A percentile compares a stretch with the other conserved stretches of the same genome.
Evolutionary conservation across 2,888 invertebrate genomes (phyloP).

Genomic region (Diplolepis rosae): DNA sequence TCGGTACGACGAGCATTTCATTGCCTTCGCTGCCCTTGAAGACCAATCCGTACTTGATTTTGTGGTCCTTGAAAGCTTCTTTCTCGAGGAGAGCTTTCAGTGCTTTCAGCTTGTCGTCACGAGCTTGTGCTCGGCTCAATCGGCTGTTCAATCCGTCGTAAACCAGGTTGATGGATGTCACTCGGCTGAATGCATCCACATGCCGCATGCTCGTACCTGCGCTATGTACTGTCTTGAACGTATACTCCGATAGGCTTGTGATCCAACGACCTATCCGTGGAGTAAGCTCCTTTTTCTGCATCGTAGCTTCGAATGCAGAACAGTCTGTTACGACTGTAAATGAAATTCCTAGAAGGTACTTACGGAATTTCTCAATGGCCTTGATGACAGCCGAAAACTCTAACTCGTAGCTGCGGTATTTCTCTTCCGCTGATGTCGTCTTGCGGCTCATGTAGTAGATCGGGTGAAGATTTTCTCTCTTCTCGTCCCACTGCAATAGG

Average conservation of each 20-base stretch:
- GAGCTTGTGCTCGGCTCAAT: no score
- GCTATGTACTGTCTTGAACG: not conserved
- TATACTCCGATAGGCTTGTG: not conserved
- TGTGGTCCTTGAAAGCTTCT: not conserved
- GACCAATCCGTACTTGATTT: no score
- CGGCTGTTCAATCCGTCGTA: no score
- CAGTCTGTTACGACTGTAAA: constrained; percentile 8
- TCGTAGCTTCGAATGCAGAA: not conserved
- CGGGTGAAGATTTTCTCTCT: not conserved
- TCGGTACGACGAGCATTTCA: no score
- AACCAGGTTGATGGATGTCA: no score
- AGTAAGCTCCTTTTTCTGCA: not conserved
- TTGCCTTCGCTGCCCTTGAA: no score
- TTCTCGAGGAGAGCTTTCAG: not conserved
- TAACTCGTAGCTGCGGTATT: not conserved
- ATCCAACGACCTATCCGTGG: not conserved
- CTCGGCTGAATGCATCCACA: no score
- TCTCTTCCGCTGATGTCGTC: not conserved
- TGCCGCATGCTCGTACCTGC: not conserved
- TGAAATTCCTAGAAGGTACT: not conserved
- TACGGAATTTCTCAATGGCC: not conserved
- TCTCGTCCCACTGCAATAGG: no score
- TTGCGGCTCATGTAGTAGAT: not conserved
- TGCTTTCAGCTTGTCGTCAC: not conserved
- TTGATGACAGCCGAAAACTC: not conserved